Base-by-base conservation (phyloP, 1,140 invertebrate genomes). In the Hyphantria cunea region DNA sequence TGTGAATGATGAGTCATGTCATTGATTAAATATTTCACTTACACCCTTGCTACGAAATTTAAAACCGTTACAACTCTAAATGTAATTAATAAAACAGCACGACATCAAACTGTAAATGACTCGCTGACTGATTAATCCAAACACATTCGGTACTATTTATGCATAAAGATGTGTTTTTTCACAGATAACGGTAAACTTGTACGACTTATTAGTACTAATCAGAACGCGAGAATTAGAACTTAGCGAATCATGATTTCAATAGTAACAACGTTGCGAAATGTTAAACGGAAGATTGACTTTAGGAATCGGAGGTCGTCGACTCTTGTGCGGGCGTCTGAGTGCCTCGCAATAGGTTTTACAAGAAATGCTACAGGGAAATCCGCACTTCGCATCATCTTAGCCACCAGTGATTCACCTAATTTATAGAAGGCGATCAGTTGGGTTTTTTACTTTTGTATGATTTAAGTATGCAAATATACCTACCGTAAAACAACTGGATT, bases 161-260 rank as follows among this genome's bases (percentile, higher is more conserved):
- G 37, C 34, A 25, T 25, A 25, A 25, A 25, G 17, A 25, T 25
- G 17, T 25, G 17, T 25, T 25, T 44, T 32, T 50, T 41, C 48
- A 31, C 50, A 61, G 34, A 47, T 67, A 72, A 69, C 72, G 65
- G 72, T 71, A 15, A 63, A 45, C 59, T 51, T 62, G 62, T 65
- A 61, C 67, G 52, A 66, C 41, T 72, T 42, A 33, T 68, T 65
- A 70, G 71, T 54, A 65, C 68, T 64, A 33, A 61, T 66, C 56
- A 64, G 48, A 62, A 66, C 53, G 62, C 69, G 59, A 42, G 60
- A 66, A 68, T 53, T 64, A 51, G 32, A 42, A 34, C 47, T 51
- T 66, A 53, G 54, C 31, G 10, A 42, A 25, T 45, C 34, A 31
- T 42, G 32, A 42, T 48, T 54, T 52, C 41, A 60, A 54, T 51